Percentiles rank a stretch among this genome's conserved stretches.
These are phyloP conservation scores for Glaucidium brasilianum DNA, from an alignment of 2,113 vertebrate genomes.

Conservation along the genomic window DNA sequence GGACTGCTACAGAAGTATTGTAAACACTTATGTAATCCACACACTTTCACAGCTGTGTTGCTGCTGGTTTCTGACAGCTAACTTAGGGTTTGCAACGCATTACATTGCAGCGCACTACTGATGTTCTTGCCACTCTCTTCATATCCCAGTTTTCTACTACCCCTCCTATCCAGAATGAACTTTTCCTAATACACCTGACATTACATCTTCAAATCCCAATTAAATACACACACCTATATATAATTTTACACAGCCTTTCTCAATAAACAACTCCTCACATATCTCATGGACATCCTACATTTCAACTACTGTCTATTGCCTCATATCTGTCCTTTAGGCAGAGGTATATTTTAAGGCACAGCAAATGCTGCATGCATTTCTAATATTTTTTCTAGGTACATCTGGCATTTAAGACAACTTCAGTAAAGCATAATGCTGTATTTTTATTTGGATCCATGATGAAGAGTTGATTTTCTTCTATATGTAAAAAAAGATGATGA, in stretches of 20 bases:
- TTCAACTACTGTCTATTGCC: background rate
- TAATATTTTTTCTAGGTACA: background rate
- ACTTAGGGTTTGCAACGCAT: fast-evolving
- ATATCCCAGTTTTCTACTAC: background rate
- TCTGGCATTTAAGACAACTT: background rate
- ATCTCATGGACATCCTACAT: background rate
- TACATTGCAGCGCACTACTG: background rate
- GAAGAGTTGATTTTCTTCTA: background rate
- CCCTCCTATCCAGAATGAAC: background rate
- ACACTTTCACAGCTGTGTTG: background rate
- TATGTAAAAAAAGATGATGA: background rate
- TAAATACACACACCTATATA: background rate
- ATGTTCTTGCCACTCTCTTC: background rate
- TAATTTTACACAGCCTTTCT: background rate
- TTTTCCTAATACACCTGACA: background rate
- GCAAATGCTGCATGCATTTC: background rate
- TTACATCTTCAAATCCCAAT: background rate
- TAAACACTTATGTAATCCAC: background rate
- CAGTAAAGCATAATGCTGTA: background rate
- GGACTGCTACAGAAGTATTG: background rate
- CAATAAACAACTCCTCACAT: background rate
- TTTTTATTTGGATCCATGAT: background rate
- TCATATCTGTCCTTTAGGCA: background rate
- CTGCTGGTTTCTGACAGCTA: background rate
- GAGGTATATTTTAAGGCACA: background rate